A percentile compares a stretch with the other conserved stretches of the same genome.
Conservation (phyloP, 2,113 vertebrate species). For the Calonectris borealis region DNA sequence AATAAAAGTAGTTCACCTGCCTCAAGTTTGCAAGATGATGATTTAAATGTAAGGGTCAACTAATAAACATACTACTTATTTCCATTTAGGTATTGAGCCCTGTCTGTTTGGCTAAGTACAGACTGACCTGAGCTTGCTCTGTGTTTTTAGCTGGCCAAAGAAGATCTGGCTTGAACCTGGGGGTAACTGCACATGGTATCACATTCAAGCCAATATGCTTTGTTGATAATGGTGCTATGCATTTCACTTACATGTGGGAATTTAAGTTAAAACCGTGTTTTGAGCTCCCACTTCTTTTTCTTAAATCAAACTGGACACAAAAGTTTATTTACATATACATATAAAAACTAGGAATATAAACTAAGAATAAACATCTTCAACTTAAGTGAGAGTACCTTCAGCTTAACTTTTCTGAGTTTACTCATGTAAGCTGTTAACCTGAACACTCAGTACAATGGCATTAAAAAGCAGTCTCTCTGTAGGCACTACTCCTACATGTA, state of each 20-base stretch:
- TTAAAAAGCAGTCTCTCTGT: neutral
- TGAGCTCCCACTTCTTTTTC: neutral
- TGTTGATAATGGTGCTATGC: neutral
- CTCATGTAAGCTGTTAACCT: neutral
- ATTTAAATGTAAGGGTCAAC: neutral
- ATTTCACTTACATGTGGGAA: neutral
- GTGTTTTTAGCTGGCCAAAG: neutral
- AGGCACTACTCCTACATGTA: neutral
- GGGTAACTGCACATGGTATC: neutral
- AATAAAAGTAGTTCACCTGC: neutral
- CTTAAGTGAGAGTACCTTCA: neutral
- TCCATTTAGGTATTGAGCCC: neutral
- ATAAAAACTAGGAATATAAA: neutral
- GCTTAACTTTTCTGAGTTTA: neutral
- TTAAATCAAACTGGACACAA: neutral
- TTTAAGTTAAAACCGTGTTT: neutral
- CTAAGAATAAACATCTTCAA: neutral
- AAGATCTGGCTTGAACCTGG: neutral
- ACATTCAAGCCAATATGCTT: neutral
- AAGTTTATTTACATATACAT: neutral
- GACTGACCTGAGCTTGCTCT: neutral
- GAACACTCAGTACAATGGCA: neutral
- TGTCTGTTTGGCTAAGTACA: neutral
- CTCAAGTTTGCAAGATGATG: neutral
- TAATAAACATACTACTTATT: neutral